phyloP scores from a whole-genome alignment of 2,113 vertebrate species.

The Etheostoma spectabile region DNA sequence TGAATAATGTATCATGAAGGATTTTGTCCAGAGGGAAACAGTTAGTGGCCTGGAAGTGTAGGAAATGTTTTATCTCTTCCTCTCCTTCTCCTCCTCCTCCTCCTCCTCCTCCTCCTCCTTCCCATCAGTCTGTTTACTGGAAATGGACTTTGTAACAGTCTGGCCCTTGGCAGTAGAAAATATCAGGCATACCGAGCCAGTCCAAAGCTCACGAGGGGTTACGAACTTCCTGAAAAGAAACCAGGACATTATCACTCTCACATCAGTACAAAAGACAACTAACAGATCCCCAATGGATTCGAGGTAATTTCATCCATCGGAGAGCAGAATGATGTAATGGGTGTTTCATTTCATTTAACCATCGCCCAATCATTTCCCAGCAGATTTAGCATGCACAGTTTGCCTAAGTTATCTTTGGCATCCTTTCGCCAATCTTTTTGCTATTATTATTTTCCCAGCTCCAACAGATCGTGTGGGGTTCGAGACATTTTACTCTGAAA shows the following conservation, averaged over 20 bases:
- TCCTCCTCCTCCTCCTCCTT: conserved; percentile 38
- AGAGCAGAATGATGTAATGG: conserved; percentile 27
- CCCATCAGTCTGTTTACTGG: conserved; percentile 65
- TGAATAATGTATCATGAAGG: conserved; percentile 19
- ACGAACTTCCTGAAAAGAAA: conserved; percentile 42
- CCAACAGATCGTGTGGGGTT: not conserved
- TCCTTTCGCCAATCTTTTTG: not conserved
- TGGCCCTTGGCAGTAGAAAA: conserved; percentile 54
- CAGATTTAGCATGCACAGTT: conserved; percentile 3
- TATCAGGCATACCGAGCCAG: conserved; percentile 31
- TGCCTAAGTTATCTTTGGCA: not conserved
- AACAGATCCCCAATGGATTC: conserved; percentile 3
- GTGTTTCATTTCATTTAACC: not conserved
- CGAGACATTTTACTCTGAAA: not conserved
- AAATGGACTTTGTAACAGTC: conserved; percentile 55
- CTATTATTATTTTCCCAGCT: conserved; percentile 16
- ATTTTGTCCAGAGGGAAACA: conserved; percentile 53
- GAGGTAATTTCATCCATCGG: conserved; percentile 16
- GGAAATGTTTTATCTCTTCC: conserved; percentile 54
- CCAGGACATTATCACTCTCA: conserved; percentile 23
- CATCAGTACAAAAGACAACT: conserved; percentile 2
- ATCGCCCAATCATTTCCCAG: not conserved
- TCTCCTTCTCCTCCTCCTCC: conserved; percentile 25
- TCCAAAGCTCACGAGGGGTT: conserved; percentile 41
- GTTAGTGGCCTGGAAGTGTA: conserved; percentile 49